Evolutionary conservation across 2,888 invertebrate genomes (phyloP), one percentile per base, ranked within the genome.

Genomic region (Drosophila picticornis): DNA sequence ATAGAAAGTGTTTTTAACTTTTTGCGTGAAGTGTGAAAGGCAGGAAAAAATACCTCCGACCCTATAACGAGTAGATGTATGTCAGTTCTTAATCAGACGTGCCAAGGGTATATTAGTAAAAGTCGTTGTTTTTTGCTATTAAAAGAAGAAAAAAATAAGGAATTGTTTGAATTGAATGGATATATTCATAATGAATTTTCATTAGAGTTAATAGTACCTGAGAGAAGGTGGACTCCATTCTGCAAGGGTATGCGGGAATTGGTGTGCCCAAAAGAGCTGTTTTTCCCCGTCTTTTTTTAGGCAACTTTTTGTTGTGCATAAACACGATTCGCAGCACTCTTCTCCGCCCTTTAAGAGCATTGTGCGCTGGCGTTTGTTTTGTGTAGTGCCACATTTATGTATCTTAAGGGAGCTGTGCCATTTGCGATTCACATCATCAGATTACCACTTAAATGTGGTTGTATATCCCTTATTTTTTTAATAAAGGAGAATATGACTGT

Each of bases 341-440:
- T 6, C 9, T n/a, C 22, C 19, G 5, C 43, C 32, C n/a, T 19
- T 27, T 31, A 22, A 38, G 22, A 66, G 27, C 10, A n/a, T 40
- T 52, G 11, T 57, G 57, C 38, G 22, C 6, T 29, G 53, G 22
- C 31, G 71, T 46, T 25, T 46, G 22, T 9, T 25, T 46, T 36
- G 34, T 56, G 52, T 72, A 63, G 40, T 55, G 53, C 66, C 65
- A 48, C 82, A 73, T 81, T 81, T 81, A 73, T 71, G 65, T 51
- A 62, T 87, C 88, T 85, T 73, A n/a, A 31, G 88, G 88, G 90
- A 88, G 77, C 74, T 64, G 72, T 88, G 70, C 71, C 67, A 81
- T 77, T 76, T 84, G 56, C 71, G 27, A 53, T 60, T 46, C 25
- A 53, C 63, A 60, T 70, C 66, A 66, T 69, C 60, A 32, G 58